Base-by-base conservation (phyloP, 2,888 invertebrate species). In the Beris morrisii region DNA sequence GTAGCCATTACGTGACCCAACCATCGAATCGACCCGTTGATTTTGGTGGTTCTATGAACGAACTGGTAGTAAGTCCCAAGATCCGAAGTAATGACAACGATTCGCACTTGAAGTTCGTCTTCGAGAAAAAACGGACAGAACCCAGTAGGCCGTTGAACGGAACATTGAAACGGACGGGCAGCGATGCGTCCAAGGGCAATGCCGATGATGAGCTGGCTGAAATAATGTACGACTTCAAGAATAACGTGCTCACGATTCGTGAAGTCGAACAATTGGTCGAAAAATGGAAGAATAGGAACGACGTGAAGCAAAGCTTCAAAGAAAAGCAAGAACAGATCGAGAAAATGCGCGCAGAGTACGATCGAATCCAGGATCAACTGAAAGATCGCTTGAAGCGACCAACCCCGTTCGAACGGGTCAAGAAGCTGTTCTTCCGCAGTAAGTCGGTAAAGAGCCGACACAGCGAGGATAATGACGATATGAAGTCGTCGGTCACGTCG, bases 221-320 rank as follows among this genome's bases (percentile, higher is more conserved):
- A 81, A 92, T 94, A 59, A 91, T 94, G 76, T 91, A 89, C 75
- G 93, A 93, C 74, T 93, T 92, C 75, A 93, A 94, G 78, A 93
- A 93, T 75, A 92, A 93, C 75, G 92, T 93, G 4, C 89, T 92
- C 71, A 89, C 91, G 0, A 91, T 94, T 75, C 85, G 88, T 0
- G 92, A 93, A 81, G 91, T 93, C 0, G 93, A 93, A 78, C 87
- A 90, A 72, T 82, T 94, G 59, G 93, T 94, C 1, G 90, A 91
- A 78, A 90, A 90, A 75, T 94, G 94, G 94, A 88, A 87, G 74
- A 92, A 91, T 73, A 85, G 93, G 66, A 92, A 93, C 73, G 93
- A 93, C 77, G 93, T 93, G 0, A 91, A 92, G 73, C 91, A 90
- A 74, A 93, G 92, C 2, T 86, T 92, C 73, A 89, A 90, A 74